Percentiles rank a stretch among this genome's conserved stretches.
phyloP scores from a whole-genome alignment of 1,140 invertebrate species.

The Drosophila bocki region DNA sequence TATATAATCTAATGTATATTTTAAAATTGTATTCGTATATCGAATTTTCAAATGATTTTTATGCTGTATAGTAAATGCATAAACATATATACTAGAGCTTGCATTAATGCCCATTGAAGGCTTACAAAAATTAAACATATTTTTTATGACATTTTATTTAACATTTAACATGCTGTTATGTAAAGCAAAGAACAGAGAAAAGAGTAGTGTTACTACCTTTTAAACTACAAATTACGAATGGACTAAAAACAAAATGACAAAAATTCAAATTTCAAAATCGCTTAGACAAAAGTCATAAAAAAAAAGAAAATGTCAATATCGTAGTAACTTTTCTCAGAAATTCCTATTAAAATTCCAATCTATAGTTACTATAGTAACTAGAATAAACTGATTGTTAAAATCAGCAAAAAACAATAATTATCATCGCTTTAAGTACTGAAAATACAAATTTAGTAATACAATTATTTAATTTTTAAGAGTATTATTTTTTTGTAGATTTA shows the following conservation, averaged over 20 bases:
- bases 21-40: constrained; percentile 1
- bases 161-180: neutral
- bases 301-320: neutral
- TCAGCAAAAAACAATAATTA: constrained; percentile 32
- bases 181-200: neutral
- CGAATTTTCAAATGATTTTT: neutral
- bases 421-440: constrained; percentile 14
- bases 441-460: constrained; percentile 16
- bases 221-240: neutral
- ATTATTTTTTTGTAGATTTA: constrained; percentile 11
- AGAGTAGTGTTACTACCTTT: neutral
- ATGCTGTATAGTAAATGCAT: neutral
- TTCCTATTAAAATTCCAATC: too few species aligned
- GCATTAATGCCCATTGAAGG: too few species aligned
- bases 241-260: neutral
- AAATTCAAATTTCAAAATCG: constrained; percentile 9
- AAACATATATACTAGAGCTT: constrained; percentile 1
- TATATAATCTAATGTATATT: too few species aligned
- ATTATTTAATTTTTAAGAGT: neutral
- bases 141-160: neutral
- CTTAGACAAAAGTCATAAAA: neutral
- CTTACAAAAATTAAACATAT: neutral
- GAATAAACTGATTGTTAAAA: constrained; percentile 11
- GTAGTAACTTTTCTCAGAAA: neutral
- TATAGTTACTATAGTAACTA: neutral